Evolutionary conservation across 2,888 invertebrate species (phyloP).

Genomic region (Monochamus alternatus): DNA sequence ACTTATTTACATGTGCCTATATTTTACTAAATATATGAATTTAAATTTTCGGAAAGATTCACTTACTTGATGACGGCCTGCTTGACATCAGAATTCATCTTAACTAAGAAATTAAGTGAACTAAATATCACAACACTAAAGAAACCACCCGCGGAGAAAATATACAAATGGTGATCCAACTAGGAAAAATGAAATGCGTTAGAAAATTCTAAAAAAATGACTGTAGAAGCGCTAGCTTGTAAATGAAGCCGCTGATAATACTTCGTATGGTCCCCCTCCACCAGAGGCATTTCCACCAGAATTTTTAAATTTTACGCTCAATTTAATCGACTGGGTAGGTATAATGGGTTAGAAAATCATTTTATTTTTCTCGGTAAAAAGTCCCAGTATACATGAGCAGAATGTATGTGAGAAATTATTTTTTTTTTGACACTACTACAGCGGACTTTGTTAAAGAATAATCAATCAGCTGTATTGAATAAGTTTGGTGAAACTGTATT

Average conservation of each 20-base stretch:
- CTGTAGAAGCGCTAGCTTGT: slow-evolving; percentile 51
- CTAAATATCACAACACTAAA: slow-evolving; percentile 38
- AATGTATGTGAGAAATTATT: too few relatives aligned
- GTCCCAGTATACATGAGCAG: not conserved
- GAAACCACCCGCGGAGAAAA: slow-evolving; percentile 43
- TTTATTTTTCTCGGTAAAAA: slow-evolving; percentile 40
- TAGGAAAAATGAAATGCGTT: slow-evolving; percentile 41
- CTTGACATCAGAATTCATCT: slow-evolving; percentile 73
- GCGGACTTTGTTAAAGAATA: too few relatives aligned
- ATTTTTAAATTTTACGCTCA: slow-evolving; percentile 53
- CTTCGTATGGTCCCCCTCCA: slow-evolving; percentile 45
- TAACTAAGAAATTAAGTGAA: slow-evolving; percentile 38
- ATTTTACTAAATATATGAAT: not conserved
- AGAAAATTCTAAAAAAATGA: slow-evolving; percentile 46
- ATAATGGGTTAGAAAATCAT: slow-evolving; percentile 45
- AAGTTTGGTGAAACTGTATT: too few relatives aligned
- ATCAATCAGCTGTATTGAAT: too few relatives aligned
- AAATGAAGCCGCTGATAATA: slow-evolving; percentile 51
- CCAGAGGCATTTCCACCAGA: slow-evolving; percentile 52
- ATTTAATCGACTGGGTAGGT: slow-evolving; percentile 40
- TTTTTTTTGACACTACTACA: too few relatives aligned
- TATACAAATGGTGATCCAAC: slow-evolving; percentile 47
- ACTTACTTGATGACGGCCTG: slow-evolving; percentile 75
- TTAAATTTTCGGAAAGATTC: slow-evolving; percentile 30
- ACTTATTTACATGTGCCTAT: not conserved